Percentiles rank a stretch among this genome's conserved stretches.
These are phyloP conservation scores for Microctonus hyperodae DNA, from an alignment of 2,888 invertebrate genomes.

Conservation along the genomic window DNA sequence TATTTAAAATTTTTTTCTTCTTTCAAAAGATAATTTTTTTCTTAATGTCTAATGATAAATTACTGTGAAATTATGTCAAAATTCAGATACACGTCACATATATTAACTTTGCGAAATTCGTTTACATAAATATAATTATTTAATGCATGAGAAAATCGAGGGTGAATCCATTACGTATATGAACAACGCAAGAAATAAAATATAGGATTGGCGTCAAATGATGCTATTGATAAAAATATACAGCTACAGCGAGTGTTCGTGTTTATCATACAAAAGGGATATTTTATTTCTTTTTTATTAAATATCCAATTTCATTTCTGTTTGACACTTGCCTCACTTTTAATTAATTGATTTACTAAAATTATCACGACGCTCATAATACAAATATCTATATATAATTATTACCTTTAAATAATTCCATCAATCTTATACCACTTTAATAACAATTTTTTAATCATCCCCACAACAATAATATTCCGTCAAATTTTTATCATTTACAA, in stretches of 20 bases:
- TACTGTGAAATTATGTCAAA: background rate
- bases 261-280: background rate
- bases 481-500: too few relatives aligned
- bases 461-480: too few relatives aligned
- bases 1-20: background rate
- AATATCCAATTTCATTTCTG: background rate
- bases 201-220: background rate
- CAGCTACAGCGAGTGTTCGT: constrained; percentile 2
- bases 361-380: too few relatives aligned
- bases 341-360: background rate
- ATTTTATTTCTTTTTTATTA: background rate
- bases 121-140: background rate
- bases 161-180: background rate
- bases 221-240: background rate
- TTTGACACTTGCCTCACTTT: background rate
- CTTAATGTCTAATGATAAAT: background rate
- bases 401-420: too few relatives aligned
- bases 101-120: background rate
- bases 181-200: background rate
- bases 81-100: too few relatives aligned
- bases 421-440: background rate
- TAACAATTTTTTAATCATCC: too few relatives aligned
- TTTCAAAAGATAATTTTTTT: background rate
- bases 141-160: background rate
- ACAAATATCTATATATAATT: too few relatives aligned